Base-by-base conservation (phyloP, 2,797 vertebrate species). In the Gymnopithys bicolor region DNA sequence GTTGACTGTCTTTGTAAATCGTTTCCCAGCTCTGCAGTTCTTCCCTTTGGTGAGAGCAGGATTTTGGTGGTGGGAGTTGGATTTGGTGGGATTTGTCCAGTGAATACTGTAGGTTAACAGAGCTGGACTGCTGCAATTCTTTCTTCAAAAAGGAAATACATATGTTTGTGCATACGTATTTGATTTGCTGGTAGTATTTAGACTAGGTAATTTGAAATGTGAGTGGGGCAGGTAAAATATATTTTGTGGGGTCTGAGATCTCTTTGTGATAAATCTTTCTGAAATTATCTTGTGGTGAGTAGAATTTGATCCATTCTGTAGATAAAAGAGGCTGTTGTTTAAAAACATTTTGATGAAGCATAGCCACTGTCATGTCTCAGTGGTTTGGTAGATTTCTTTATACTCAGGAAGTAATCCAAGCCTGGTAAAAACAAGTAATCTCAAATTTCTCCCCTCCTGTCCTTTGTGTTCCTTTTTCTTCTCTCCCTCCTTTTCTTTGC, bases 261-360 rank as follows among this genome's bases (percentile, higher is more conserved):
- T 87, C 56, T 11, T 60, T 84, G 70, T 68, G 60, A 24, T 92
- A 96, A 87, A 89, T 89, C 43, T 46, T 78, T 66, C 25, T 83
- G 53, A 90, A 93, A 73, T 73, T 58, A n/a, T 48, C 32, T 21
- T 0, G 0, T 60, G 10, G n/a, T 66, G 53, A 56, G 51, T 73
- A 73, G 51, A 80, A 67, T 86, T 81, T 30, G 41, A 66, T 85
- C 35, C 33, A 51, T 91, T 84, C 73, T 73, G 9, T 28, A 63
- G 35, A 52, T 80, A 62, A 87, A 89, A 58, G 68, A 59, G 45
- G 23, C 41, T 74, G 19, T 53, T 87, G 16, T 94, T 92, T 60
- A 60, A 75, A 84, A 66, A 63, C 74, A 78, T 73, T 92, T 70
- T 89, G 67, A 71, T 82, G 51, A 83, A 77, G 23, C 4, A 2